Evolutionary conservation across 2,113 vertebrate genomes (phyloP).

Genomic region (Ailuropoda melanoleuca): DNA sequence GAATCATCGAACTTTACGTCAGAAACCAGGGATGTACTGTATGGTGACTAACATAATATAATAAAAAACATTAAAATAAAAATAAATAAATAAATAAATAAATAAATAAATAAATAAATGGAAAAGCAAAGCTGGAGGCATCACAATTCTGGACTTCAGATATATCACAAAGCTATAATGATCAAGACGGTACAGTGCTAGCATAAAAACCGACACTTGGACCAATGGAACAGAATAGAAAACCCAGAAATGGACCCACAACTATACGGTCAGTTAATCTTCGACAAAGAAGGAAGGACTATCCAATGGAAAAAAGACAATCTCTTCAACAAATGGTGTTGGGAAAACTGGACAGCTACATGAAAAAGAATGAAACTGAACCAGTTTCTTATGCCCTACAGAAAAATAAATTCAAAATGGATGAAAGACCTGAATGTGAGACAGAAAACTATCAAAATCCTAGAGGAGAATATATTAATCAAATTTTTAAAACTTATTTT

Average conservation of each 20-base stretch:
- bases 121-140: neutral
- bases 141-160: neutral
- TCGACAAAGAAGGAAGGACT: neutral
- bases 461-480: neutral
- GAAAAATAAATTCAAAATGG: neutral
- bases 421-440: neutral
- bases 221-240: neutral
- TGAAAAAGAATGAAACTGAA: neutral
- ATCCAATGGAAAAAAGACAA: neutral
- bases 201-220: neutral
- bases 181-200: neutral
- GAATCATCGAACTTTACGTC: too few species aligned
- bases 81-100: too few species aligned
- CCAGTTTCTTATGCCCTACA: neutral
- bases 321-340: neutral
- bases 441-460: neutral
- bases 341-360: neutral
- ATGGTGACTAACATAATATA: too few species aligned
- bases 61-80: too few species aligned
- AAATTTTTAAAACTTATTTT: neutral
- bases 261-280: neutral
- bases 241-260: neutral
- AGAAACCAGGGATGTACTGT: too few species aligned
- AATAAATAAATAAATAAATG: too few species aligned
- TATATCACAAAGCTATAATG: neutral